A percentile compares a stretch with the other conserved stretches of the same genome.
Conservation (phyloP, 2,888 invertebrate species). For the Sthenelais limicola region DNA sequence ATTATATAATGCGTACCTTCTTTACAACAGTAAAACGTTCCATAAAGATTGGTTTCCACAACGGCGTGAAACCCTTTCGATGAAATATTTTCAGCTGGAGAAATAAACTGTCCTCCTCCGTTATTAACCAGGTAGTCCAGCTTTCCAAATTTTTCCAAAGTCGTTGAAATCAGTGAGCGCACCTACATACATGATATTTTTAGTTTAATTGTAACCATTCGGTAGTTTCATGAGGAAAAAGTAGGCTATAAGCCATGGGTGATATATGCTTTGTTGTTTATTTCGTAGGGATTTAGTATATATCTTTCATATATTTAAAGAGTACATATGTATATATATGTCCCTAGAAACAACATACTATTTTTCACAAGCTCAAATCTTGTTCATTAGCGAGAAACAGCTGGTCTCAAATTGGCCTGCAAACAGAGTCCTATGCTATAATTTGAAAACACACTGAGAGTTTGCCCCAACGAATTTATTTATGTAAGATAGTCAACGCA, state of each 20-base stretch:
- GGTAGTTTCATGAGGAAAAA: background rate
- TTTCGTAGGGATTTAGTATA: background rate
- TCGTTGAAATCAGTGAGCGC: slow-evolving; percentile 62
- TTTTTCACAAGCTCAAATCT: too few species aligned
- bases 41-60: slow-evolving; percentile 75
- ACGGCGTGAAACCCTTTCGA: slow-evolving; percentile 75
- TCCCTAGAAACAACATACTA: background rate
- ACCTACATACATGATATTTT: slow-evolving; percentile 58
- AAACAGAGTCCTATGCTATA: too few species aligned
- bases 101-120: slow-evolving; percentile 75
- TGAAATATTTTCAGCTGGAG: slow-evolving; percentile 69
- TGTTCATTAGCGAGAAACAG: too few species aligned
- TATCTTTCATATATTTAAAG: background rate
- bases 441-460: too few species aligned
- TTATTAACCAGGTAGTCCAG: slow-evolving; percentile 75
- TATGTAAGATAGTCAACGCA: too few species aligned
- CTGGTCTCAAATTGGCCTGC: too few species aligned
- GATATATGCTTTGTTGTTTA: background rate
- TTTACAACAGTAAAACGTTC: slow-evolving; percentile 74
- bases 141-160: slow-evolving; percentile 71
- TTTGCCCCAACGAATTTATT: too few species aligned
- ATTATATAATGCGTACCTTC: slow-evolving; percentile 68
- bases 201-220: background rate
- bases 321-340: background rate
- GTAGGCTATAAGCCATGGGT: background rate